Evolutionary conservation across 2,888 invertebrate species (phyloP).

Genomic region (Neoitamus cyanurus): DNA sequence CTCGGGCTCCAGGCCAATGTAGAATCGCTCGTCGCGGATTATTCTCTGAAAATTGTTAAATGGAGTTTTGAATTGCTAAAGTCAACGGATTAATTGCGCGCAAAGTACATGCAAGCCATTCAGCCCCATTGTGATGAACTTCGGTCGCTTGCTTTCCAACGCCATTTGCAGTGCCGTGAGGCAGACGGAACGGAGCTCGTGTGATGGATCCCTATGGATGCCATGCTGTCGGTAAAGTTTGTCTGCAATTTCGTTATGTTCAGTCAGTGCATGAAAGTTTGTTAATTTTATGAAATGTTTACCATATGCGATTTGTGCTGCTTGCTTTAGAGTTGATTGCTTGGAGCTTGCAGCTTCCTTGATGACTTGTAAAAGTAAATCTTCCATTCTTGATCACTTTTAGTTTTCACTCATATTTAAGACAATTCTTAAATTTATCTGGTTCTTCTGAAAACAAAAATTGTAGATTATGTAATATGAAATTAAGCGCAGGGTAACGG

Average conservation of each 20-base stretch:
- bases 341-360: constrained; percentile 87
- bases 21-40: constrained; percentile 90
- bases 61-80: neutral
- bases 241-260: constrained; percentile 68
- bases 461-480: too few relatives aligned
- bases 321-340: constrained; percentile 76
- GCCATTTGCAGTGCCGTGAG: constrained; percentile 87
- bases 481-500: too few relatives aligned
- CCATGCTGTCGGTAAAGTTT: constrained; percentile 84
- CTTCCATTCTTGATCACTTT: constrained; percentile 75
- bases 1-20: constrained; percentile 89
- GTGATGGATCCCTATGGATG: constrained; percentile 80
- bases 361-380: constrained; percentile 83
- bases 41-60: constrained; percentile 75
- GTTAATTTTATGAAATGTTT: constrained; percentile 53
- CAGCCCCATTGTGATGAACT: constrained; percentile 84
- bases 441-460: neutral
- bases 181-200: constrained; percentile 86
- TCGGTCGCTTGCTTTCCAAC: constrained; percentile 87
- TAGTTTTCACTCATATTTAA: constrained; percentile 19
- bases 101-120: constrained; percentile 88
- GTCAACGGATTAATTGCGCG: neutral
- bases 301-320: constrained; percentile 91
- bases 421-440: neutral
- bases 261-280: neutral